Conservation (phyloP, 1,140 invertebrate species). For the Ostrea denselamellosa region DNA sequence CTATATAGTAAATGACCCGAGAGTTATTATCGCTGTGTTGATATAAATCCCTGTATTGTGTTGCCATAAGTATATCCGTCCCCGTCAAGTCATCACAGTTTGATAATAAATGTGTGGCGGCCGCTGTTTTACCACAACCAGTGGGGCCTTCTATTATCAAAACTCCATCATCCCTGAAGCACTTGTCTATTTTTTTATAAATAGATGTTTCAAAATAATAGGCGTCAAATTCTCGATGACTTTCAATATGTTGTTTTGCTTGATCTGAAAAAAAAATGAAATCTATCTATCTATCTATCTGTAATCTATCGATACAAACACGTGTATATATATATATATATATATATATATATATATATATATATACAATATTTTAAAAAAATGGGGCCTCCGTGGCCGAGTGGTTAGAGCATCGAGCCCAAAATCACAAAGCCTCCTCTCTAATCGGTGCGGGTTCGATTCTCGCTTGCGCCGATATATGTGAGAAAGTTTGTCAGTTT, state of each 20-base stretch:
- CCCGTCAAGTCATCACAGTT: background rate
- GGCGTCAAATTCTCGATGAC: background rate
- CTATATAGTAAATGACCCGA: background rate
- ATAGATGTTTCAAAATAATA: background rate
- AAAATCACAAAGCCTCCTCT: no score
- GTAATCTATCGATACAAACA: no score
- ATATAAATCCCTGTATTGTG: background rate
- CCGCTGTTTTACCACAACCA: constrained; percentile 3
- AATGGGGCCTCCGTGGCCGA: no score
- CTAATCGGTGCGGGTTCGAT: no score
- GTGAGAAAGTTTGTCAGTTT: no score
- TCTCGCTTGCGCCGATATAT: no score
- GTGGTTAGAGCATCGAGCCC: no score
- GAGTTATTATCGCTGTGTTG: background rate
- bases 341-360: no score
- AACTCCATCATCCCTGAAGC: background rate
- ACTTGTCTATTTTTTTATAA: background rate
- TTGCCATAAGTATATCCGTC: background rate
- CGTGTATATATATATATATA: no score
- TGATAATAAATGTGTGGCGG: background rate
- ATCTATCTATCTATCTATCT: no score
- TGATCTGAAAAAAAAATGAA: background rate
- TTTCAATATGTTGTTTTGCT: background rate
- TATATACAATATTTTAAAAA: no score
- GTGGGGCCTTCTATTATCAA: background rate